Evolutionary conservation across 2,113 vertebrate species (phyloP), one percentile per base, ranked within the genome.

Genomic region (Serinus canaria): DNA sequence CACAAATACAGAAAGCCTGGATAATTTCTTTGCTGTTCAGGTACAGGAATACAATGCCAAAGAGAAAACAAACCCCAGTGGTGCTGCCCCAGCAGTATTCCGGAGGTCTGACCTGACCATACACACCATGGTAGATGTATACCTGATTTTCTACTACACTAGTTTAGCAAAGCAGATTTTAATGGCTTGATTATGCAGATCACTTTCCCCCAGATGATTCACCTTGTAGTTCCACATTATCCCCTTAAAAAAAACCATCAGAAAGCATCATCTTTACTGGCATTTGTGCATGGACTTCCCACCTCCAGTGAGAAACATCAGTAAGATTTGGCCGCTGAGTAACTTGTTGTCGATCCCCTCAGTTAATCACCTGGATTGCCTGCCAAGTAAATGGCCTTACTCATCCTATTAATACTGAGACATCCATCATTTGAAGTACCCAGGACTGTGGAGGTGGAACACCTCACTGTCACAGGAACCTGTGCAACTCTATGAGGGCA

Each of bases 31-130:
- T 41, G 44, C 39, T 53, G 5, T 66, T 59, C 15, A 13, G 41
- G 55, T 33, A 35, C 23, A 39, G 67, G 15, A 64, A 35, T 13
- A 55, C 41, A 60, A 18, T 1, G 10, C 9, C 81, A 52, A 46
- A 47, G 35, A 70, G 15, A 30, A 44, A 49, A 62, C n/a, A 46
- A 47, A 22, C 4, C 2, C 1, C 33, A 20, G 0, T 2, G 3
- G 18, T 6, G 10, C 41, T 56, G 50, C 35, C 39, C n/a, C 41
- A 39, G 58, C 35, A 63, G 30, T 2, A 4, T 18, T 66, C 33
- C 23, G 0, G 2, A 44, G 35, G 6, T 50, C 37, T 17, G 59
- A 33, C 44, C 24, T 18, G 31, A 43, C 11, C 43, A 43, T 4
- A 12, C 10, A 37, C 21, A 77, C 9, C 31, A 8, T 31, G 31